phyloP scores from a whole-genome alignment of 2,113 vertebrate genomes.

The Pseudorasbora parva region DNA sequence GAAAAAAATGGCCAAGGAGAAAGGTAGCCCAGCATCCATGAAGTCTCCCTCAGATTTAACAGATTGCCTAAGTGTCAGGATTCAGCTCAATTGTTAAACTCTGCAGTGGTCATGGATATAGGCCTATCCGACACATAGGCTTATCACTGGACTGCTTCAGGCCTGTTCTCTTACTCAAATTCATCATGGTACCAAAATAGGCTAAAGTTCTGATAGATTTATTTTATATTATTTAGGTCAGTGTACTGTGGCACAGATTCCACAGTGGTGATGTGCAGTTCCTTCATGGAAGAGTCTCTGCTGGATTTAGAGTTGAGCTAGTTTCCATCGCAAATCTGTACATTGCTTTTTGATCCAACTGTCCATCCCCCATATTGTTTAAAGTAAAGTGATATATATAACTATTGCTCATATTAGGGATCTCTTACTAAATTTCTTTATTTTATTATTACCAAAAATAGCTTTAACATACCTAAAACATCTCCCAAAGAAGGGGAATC shows the following conservation, averaged over 20 bases:
- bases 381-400: not conserved
- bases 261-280: not conserved
- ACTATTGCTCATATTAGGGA: not conserved
- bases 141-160: constrained; percentile 4
- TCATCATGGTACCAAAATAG: constrained; percentile 41
- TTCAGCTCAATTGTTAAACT: not conserved
- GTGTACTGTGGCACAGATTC: constrained; percentile 35
- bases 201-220: constrained; percentile 31
- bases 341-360: not conserved
- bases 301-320: constrained; percentile 16
- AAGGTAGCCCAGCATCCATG: not conserved
- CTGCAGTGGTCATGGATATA: not conserved
- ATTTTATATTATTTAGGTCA: constrained; percentile 36
- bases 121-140: not conserved
- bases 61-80: not conserved
- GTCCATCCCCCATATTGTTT: not conserved
- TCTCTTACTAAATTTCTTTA: not conserved
- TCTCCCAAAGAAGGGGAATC: not conserved
- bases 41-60: not conserved
- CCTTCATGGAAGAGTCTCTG: not conserved
- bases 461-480: not conserved
- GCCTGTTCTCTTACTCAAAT: not conserved
- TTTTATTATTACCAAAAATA: not conserved
- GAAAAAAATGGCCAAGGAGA: not conserved
- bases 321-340: not conserved